Evolutionary conservation across 2,888 invertebrate species (phyloP), one percentile per base, ranked within the genome.

Genomic region (Phyllotreta striolata): DNA sequence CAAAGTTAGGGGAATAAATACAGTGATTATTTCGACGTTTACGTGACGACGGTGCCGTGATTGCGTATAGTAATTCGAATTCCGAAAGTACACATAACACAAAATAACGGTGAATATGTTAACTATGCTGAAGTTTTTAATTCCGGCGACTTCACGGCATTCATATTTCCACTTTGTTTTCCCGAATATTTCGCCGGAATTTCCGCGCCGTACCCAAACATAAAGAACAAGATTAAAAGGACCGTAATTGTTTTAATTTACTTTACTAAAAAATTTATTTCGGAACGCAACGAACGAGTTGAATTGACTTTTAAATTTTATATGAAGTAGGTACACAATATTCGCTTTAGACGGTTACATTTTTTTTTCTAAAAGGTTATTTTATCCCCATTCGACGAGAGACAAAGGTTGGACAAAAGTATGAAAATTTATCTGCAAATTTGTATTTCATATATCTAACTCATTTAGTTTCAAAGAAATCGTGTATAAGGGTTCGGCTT

Each of bases 31-130:
- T 47, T 47, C 47, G 9, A 6, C 13, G 47, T 14, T 47, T 47
- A 51, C 51, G 51, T 51, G 51, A 51, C 51, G 37, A 51, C 8
- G 8, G 6, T 51, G 34, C 37, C 51, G 51, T 51, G 10, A 51
- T 51, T n/a, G 4, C 24, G 24, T 38, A 34, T 34, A 52, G 52
- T 52, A 52, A 52, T 52, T 52, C 52, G 38, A 34, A 52, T 52
- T 34, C 52, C 10, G 52, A 52, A 38, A 52, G 52, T 52, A 52
- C 52, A 35, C 8, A 13, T 7, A 52, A 35, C 8, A 7, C 4
- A 24, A 24, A 24, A 24, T 24, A 24, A 24, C 47, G 6, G 10
- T 47, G 47, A 5, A 47, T 47, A 47, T 47, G 35, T 47, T 47
- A 47, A 47, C 47, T n/a, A 47, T 34, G 24, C 35, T 47, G 0